Evolutionary conservation across 2,797 vertebrate species (phyloP).

Genomic region (Phalanger gymnotis): DNA sequence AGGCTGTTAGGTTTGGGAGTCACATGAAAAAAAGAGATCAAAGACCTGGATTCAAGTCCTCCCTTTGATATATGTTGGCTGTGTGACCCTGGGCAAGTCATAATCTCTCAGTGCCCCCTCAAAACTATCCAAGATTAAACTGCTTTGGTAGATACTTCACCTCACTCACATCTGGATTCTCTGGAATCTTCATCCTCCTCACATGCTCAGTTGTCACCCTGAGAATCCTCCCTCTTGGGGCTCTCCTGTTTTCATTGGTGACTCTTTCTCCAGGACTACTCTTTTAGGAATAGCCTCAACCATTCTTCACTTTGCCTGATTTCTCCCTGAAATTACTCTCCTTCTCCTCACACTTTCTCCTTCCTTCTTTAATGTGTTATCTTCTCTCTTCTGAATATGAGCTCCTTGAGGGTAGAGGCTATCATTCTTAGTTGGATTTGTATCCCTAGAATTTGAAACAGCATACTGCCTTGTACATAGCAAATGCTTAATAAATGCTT

Average conservation of each 20-base stretch:
- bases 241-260: neutral
- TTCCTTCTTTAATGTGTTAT: neutral
- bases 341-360: neutral
- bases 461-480: neutral
- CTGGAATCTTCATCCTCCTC: neutral
- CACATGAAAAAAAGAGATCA: neutral
- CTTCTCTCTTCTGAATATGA: neutral
- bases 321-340: neutral
- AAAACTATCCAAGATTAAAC: neutral
- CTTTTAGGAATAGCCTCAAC: neutral
- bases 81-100: neutral
- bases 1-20: neutral
- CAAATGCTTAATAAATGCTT: neutral
- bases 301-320: neutral
- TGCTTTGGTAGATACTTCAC: neutral
- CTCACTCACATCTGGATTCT: neutral
- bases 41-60: neutral
- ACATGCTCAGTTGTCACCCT: neutral
- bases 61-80: neutral
- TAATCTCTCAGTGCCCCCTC: neutral
- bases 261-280: neutral
- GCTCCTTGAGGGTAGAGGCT: neutral
- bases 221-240: neutral
- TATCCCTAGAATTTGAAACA: neutral
- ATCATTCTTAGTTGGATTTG: neutral